Evolutionary conservation across 2,888 invertebrate genomes (phyloP).

Genomic region (Chaetogeoica ovagalla): DNA sequence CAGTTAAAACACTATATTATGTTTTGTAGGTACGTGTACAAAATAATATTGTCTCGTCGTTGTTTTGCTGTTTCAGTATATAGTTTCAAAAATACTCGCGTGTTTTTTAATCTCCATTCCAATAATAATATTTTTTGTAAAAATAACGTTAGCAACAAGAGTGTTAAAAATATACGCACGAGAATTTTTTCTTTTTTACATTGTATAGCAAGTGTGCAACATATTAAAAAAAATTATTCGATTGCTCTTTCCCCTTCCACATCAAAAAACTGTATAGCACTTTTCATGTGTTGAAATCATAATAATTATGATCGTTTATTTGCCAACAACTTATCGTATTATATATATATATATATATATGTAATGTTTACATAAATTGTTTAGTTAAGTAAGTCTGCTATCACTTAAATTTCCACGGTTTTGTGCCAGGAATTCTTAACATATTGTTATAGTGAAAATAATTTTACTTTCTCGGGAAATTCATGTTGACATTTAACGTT

Average conservation of each 20-base stretch:
- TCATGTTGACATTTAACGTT: constrained; percentile 27
- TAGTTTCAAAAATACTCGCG: background rate
- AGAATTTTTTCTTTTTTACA: constrained; percentile 7
- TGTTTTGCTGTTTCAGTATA: background rate
- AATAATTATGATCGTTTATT: constrained; percentile 41
- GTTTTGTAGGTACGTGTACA: too few species aligned
- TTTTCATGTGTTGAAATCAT: constrained; percentile 19
- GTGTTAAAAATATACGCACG: constrained; percentile 14
- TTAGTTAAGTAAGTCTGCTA: constrained; percentile 45
- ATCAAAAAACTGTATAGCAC: background rate
- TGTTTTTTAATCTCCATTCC: background rate
- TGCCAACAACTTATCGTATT: constrained; percentile 32
- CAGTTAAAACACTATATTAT: too few species aligned
- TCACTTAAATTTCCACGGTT: constrained; percentile 35
- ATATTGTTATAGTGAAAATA: constrained; percentile 41
- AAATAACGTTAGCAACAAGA: background rate
- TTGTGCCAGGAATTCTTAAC: constrained; percentile 42
- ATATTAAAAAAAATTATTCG: background rate
- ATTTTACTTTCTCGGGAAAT: constrained; percentile 23
- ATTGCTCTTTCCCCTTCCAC: background rate
- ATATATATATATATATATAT: background rate
- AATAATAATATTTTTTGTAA: constrained; percentile 12
- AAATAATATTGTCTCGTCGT: background rate
- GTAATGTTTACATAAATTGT: constrained; percentile 44
- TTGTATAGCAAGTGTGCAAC: background rate